A percentile compares a stretch with the other conserved stretches of the same genome.
These are phyloP conservation scores for Cosmia trapezina DNA, from an alignment of 2,888 invertebrate species.

Conservation along the genomic window DNA sequence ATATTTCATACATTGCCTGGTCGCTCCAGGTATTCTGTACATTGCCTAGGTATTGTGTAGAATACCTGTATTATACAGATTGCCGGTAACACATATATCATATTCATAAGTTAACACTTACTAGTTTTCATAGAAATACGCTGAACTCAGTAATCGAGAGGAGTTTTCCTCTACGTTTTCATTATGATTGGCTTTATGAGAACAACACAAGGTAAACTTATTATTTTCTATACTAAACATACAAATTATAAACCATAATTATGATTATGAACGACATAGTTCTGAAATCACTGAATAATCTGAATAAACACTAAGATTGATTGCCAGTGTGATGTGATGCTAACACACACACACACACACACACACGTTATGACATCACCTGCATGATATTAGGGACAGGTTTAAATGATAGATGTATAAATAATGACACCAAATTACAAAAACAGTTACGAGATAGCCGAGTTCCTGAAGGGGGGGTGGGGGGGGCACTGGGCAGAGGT, in stretches of 20 bases:
- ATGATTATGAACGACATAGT: neutral
- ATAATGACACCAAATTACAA: conserved; percentile 10
- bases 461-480: neutral
- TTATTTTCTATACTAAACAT: neutral
- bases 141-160: neutral
- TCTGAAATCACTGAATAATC: conserved; percentile 8
- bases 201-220: neutral
- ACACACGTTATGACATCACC: neutral
- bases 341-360: neutral
- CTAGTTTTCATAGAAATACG: conserved; percentile 10
- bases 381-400: neutral
- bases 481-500: too few species aligned
- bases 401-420: conserved; percentile 25
- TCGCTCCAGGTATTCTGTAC: too few species aligned
- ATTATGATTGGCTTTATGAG: neutral
- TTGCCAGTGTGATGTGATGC: neutral
- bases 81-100: too few species aligned
- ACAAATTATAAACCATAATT: neutral
- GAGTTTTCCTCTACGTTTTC: conserved; percentile 7
- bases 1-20: too few species aligned
- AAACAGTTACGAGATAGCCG: neutral
- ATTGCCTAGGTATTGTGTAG: too few species aligned
- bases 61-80: too few species aligned
- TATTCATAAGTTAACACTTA: neutral
- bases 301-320: conserved; percentile 10